Base-by-base conservation (phyloP, 2,888 invertebrate species). In the Hyalella azteca region DNA sequence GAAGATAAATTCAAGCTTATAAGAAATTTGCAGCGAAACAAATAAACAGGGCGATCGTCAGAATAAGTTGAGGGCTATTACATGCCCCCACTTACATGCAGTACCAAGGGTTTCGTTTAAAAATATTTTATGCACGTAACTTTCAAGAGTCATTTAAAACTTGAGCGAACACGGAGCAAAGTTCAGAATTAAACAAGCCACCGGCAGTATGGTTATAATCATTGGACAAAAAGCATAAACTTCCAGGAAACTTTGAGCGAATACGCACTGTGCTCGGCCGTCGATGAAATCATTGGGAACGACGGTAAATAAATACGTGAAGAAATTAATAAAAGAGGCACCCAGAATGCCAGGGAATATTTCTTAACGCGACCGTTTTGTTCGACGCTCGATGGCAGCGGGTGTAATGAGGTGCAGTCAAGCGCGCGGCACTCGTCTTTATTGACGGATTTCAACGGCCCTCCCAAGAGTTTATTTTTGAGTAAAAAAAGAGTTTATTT, bases 61-160 rank as follows among this genome's bases (percentile, higher is more conserved):
- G 29, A 54, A 54, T 22, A 54, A 54, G 54, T 54, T 26, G 54
- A 54, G 7, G 54, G 26, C 29, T 22, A 26, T 29, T 5, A 29
- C 22, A 13, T 29, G 2, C 54, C 54, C 54, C 54, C 26, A 54
- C 54, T 22, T 26, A 54, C 54, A 54, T 13, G 54, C 54, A 29
- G 29, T 26, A 54, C 54, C 26, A 54, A 54, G 26, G 29, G 26
- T 54, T 54, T 29, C 22, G 54, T 54, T 54, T 13, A 60, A 60
- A 60, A 60, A 60, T 36, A 36, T 60, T 36, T 36, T 36, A 60
- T 60, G 60, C 60, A 36, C 60, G 32, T 36, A 60, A 60, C 60
- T 60, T 60, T 60, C 60, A 60, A 60, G 60, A 60, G 60, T 60
- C 60, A 60, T 60, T 60, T 60, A 60, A 60, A 60, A 60, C 60